A percentile compares a stretch with the other conserved stretches of the same genome.
Evolutionary conservation across 2,888 invertebrate species (phyloP).

Genomic region (Opisthograptis luteolata): DNA sequence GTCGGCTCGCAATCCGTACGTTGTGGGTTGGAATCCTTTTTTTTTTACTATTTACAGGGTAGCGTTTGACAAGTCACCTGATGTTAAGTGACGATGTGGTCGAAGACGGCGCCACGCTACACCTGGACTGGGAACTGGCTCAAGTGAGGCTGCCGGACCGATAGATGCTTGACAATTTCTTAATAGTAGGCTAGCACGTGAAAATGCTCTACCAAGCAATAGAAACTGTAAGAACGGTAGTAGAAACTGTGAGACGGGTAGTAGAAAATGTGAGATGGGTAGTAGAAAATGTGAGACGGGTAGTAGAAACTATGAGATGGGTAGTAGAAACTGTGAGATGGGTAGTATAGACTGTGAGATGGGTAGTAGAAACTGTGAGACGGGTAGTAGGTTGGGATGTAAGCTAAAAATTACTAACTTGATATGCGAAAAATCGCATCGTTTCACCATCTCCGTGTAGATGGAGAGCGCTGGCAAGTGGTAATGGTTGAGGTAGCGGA

Average conservation of each 20-base stretch:
- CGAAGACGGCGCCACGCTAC: no score
- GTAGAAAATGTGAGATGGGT: neutral
- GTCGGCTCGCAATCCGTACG: no score
- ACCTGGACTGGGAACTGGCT: no score
- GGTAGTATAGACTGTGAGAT: neutral
- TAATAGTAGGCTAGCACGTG: no score
- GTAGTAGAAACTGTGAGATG: neutral
- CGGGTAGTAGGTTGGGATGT: neutral
- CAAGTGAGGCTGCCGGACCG: no score
- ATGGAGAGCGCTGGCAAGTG: slow-evolving; percentile 86
- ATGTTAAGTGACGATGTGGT: no score
- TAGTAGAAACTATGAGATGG: neutral
- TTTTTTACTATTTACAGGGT: no score
- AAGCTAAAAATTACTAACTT: slow-evolving; percentile 84
- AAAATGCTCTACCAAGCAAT: no score
- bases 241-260: neutral
- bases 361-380: neutral
- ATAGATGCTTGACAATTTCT: no score
- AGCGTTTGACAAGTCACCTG: no score
- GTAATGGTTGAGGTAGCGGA: slow-evolving; percentile 91
- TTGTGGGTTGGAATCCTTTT: no score
- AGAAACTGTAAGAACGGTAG: neutral
- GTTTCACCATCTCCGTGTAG: slow-evolving; percentile 90
- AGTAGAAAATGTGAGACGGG: neutral
- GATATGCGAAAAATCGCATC: slow-evolving; percentile 92